Evolutionary conservation across 2,888 invertebrate genomes (phyloP).

Genomic region (Steinernema scapterisci): DNA sequence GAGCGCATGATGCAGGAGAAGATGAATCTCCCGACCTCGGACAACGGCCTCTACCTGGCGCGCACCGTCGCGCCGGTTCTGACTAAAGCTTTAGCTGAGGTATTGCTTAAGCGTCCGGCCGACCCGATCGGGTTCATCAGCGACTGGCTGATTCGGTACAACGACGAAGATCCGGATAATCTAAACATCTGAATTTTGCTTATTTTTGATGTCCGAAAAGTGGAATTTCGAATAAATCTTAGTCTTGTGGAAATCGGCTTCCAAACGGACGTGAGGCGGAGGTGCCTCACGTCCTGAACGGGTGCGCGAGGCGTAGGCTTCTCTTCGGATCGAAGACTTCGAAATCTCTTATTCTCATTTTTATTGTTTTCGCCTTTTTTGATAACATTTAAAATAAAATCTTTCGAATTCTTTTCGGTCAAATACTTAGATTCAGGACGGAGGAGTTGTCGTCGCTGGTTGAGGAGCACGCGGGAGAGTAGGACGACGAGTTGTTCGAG

Average conservation of each 20-base stretch:
- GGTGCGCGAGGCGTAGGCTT: too few species aligned
- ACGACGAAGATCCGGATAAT: constrained; percentile 45
- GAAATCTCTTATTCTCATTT: neutral
- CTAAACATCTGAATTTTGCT: neutral
- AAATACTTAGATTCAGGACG: constrained; percentile 20
- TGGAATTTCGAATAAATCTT: neutral
- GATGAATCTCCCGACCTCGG: constrained; percentile 66
- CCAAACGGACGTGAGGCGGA: too few species aligned
- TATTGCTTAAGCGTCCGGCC: constrained; percentile 68
- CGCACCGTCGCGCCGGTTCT: constrained; percentile 69
- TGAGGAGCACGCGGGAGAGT: constrained; percentile 19
- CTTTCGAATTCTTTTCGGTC: neutral
- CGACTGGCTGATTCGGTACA: constrained; percentile 69
- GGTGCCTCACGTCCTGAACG: too few species aligned
- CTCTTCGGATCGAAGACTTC: too few species aligned
- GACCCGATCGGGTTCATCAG: constrained; percentile 70
- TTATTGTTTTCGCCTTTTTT: neutral
- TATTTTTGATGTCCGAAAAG: too few species aligned
- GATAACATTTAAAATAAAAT: neutral
- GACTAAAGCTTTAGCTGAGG: constrained; percentile 69
- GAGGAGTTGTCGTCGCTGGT: constrained; percentile 24
- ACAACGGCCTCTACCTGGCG: constrained; percentile 69
- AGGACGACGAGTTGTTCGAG: constrained; percentile 14
- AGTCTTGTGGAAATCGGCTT: too few species aligned
- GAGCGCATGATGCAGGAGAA: constrained; percentile 58